Evolutionary conservation across 2,888 invertebrate genomes (phyloP).

Genomic region (Lepetodrilus schrolli): DNA sequence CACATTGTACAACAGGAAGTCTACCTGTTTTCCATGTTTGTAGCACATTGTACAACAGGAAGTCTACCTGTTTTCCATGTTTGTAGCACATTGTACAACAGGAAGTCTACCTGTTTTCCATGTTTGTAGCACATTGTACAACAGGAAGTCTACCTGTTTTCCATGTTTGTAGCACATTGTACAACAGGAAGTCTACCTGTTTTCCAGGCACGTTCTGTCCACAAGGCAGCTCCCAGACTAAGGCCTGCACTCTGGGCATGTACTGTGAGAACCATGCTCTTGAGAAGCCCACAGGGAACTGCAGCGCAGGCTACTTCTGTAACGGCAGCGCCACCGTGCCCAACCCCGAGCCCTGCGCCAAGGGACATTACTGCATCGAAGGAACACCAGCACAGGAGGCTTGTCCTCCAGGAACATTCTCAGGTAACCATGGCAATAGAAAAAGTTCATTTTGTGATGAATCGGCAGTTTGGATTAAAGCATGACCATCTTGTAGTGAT

Average conservation of each 20-base stretch:
- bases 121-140: too few species aligned
- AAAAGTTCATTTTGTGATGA: too few species aligned
- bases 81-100: too few species aligned
- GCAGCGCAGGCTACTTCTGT: slow-evolving; percentile 65
- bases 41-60: neutral
- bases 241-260: slow-evolving; percentile 63
- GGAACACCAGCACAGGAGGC: slow-evolving; percentile 62
- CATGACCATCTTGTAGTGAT: too few species aligned
- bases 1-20: too few species aligned
- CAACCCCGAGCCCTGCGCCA: slow-evolving; percentile 55
- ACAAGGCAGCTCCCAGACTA: slow-evolving; percentile 54
- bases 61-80: neutral
- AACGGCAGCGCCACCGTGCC: slow-evolving; percentile 58
- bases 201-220: slow-evolving; percentile 70
- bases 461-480: too few species aligned
- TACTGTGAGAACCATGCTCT: slow-evolving; percentile 58
- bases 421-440: too few species aligned
- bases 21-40: too few species aligned
- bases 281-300: slow-evolving; percentile 60
- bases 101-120: too few species aligned
- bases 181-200: neutral
- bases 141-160: too few species aligned
- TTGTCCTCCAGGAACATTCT: slow-evolving; percentile 69
- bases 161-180: too few species aligned
- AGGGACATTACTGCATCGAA: slow-evolving; percentile 68